Percentiles rank a stretch among this genome's conserved stretches.
These are phyloP conservation scores for Hirudo medicinalis DNA, from an alignment of 1,140 invertebrate species.

Conservation along the genomic window DNA sequence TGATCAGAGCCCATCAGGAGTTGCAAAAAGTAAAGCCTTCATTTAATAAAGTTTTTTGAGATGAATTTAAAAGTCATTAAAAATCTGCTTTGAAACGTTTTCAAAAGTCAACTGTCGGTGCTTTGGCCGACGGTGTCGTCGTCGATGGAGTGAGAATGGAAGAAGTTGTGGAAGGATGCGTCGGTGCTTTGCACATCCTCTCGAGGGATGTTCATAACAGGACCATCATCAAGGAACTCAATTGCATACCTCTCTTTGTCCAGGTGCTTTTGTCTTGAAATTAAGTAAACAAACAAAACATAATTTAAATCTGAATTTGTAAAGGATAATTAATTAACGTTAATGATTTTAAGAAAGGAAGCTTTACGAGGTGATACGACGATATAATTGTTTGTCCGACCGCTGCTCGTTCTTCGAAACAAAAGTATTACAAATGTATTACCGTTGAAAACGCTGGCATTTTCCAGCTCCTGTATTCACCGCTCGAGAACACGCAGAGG, in stretches of 20 bases:
- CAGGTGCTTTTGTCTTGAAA: slow-evolving; percentile 65
- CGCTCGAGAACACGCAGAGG: slow-evolving; percentile 92
- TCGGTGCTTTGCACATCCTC: slow-evolving; percentile 89
- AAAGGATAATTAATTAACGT: background rate
- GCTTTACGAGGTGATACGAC: too few species aligned
- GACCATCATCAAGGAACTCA: slow-evolving; percentile 75
- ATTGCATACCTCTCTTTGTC: slow-evolving; percentile 86
- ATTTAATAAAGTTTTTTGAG: background rate
- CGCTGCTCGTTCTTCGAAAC: too few species aligned
- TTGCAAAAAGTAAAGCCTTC: slow-evolving; percentile 57
- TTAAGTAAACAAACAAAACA: background rate
- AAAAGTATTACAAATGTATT: too few species aligned
- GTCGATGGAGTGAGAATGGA: slow-evolving; percentile 95
- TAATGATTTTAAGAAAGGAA: background rate
- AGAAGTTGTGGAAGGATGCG: slow-evolving; percentile 92
- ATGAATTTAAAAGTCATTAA: background rate
- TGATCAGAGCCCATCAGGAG: slow-evolving; percentile 81
- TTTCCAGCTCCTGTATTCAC: slow-evolving; percentile 69
- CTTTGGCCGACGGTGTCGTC: slow-evolving; percentile 49
- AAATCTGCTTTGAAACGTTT: too few species aligned
- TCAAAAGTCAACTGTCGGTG: background rate
- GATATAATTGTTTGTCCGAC: too few species aligned
- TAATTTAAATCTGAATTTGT: background rate
- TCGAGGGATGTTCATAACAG: slow-evolving; percentile 83
- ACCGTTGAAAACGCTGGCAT: slow-evolving; percentile 50